Conservation (phyloP, 2,113 vertebrate genomes). For the Mionectes macconnelli region DNA sequence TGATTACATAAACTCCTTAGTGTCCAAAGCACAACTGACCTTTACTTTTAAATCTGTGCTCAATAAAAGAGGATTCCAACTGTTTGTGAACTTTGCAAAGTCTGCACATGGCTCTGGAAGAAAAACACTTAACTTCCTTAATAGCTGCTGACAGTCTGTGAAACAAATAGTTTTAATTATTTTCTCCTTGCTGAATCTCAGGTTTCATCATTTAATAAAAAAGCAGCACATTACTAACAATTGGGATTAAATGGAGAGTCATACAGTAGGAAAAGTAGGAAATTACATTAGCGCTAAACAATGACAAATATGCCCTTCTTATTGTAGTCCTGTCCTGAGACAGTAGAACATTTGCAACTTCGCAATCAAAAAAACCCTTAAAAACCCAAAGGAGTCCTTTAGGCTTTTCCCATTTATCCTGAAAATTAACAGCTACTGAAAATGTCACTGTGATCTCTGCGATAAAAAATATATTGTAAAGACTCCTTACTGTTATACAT, state of each 20-base stretch:
- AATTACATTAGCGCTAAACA: neutral
- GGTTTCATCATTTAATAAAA: slow-evolving; percentile 12
- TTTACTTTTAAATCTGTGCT: slow-evolving; percentile 36
- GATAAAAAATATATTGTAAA: neutral
- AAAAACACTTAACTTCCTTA: slow-evolving; percentile 7
- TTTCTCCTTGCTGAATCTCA: slow-evolving; percentile 27
- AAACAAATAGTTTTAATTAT: slow-evolving; percentile 69
- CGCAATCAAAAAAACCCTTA: neutral
- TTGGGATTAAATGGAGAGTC: slow-evolving; percentile 7
- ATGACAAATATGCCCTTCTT: slow-evolving; percentile 2
- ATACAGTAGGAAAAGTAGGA: neutral
- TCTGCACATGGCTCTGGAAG: neutral
- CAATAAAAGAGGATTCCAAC: slow-evolving; percentile 31
- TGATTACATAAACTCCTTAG: neutral
- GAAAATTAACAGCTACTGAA: neutral
- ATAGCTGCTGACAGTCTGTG: slow-evolving; percentile 30
- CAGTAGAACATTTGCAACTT: neutral
- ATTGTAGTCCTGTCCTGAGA: neutral
- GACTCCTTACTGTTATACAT: neutral
- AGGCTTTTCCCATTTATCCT: neutral
- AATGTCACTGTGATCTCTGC: neutral
- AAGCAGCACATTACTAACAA: slow-evolving; percentile 11
- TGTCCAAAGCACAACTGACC: slow-evolving; percentile 3
- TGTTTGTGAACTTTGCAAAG: slow-evolving; percentile 30
- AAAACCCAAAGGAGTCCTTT: neutral